Percentiles rank a stretch among this genome's conserved stretches.
Conservation (phyloP, 1,140 invertebrate genomes). For the Ericerus pela region DNA sequence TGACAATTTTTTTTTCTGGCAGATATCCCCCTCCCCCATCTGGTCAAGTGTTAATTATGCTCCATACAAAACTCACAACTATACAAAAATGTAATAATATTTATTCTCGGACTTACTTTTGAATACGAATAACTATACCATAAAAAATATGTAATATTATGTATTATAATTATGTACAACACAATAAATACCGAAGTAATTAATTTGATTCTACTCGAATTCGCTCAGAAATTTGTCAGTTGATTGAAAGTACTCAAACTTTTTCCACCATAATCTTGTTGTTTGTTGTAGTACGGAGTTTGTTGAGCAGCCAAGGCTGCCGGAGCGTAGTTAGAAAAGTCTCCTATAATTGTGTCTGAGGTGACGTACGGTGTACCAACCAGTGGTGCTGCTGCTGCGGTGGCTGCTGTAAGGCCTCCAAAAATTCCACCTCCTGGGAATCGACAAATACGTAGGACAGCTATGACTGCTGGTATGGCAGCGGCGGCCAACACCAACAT, state of each 20-base stretch:
- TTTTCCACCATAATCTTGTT: constrained; percentile 6
- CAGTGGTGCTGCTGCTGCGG: neutral
- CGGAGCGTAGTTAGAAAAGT: neutral
- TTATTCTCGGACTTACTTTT: neutral
- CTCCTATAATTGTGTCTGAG: neutral
- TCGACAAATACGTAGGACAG: constrained; percentile 31
- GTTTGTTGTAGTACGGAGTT: neutral
- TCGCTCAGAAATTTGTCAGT: neutral
- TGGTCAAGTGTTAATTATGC: no score
- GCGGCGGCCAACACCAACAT: constrained; percentile 44
- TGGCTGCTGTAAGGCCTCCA: neutral
- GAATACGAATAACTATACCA: neutral
- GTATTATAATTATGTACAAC: neutral
- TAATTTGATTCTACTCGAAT: neutral
- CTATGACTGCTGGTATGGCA: constrained; percentile 41
- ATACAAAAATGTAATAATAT: neutral
- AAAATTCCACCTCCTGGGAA: neutral
- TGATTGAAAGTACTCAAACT: neutral
- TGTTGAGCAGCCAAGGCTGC: neutral
- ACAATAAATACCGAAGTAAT: neutral
- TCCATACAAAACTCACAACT: no score
- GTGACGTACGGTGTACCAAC: neutral
- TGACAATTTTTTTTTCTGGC: no score
- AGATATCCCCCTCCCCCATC: no score
- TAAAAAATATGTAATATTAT: neutral